A percentile compares a stretch with the other conserved stretches of the same genome.
These are phyloP conservation scores for Drosophila parabipectinata DNA, from an alignment of 1,140 invertebrate genomes.

Conservation along the genomic window DNA sequence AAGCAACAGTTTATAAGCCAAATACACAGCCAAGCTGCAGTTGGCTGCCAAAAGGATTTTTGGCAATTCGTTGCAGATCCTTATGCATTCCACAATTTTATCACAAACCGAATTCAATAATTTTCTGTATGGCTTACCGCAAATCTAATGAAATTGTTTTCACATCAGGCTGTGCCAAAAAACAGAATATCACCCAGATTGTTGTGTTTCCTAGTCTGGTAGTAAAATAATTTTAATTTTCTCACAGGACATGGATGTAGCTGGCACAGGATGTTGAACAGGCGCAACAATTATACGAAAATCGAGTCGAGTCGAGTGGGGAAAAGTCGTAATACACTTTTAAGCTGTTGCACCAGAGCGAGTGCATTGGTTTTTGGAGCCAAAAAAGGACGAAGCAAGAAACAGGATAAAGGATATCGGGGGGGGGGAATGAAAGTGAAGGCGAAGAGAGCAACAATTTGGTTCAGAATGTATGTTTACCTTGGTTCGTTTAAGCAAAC, in stretches of 20 bases:
- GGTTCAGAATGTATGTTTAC: slow-evolving; percentile 27
- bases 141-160: slow-evolving; percentile 22
- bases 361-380: slow-evolving; percentile 29
- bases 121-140: slow-evolving; percentile 23
- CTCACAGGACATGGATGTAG: slow-evolving; percentile 2
- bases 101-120: slow-evolving; percentile 11
- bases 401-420: slow-evolving; percentile 1
- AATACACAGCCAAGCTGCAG: slow-evolving; percentile 29
- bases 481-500: slow-evolving; percentile 51
- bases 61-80: not conserved
- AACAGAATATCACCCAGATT: slow-evolving; percentile 14
- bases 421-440: slow-evolving; percentile 6
- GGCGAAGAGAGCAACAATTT: slow-evolving; percentile 38
- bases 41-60: slow-evolving; percentile 2
- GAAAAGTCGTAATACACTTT: slow-evolving; percentile 63
- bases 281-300: slow-evolving; percentile 45
- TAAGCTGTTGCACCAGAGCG: slow-evolving; percentile 69
- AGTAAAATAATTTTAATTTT: slow-evolving; percentile 1
- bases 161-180: not conserved
- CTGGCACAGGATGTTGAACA: slow-evolving; percentile 12
- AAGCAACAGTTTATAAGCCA: slow-evolving; percentile 67
- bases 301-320: slow-evolving; percentile 26
- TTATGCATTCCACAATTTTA: slow-evolving; percentile 29
- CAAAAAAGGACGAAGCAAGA: slow-evolving; percentile 23
- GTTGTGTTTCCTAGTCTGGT: slow-evolving; percentile 3